Percentiles rank a stretch among this genome's conserved stretches.
Evolutionary conservation across 30 jellyfish, hydroid and myxozoan species (phyloP).

Genomic region (Chrysaora quinquecirrha): DNA sequence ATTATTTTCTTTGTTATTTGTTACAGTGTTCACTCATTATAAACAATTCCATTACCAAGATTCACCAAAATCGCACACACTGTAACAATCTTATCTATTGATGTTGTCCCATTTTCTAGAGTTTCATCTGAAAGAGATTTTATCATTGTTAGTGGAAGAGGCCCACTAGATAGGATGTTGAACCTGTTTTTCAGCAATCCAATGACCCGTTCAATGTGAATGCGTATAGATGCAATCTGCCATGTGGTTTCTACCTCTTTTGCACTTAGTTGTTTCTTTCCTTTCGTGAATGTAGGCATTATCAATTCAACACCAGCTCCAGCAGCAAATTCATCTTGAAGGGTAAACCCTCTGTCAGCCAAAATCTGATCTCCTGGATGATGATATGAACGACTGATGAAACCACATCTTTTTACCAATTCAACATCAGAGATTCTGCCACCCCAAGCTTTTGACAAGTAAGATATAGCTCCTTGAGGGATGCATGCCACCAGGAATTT

Average conservation of each 20-base stretch:
- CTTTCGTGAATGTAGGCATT: slow-evolving; percentile 17
- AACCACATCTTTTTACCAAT: slow-evolving; percentile 7
- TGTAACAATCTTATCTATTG: not conserved
- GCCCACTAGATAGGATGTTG: slow-evolving; percentile 3
- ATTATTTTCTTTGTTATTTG: not conserved
- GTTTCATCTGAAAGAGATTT: too few species aligned
- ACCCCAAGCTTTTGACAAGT: slow-evolving; percentile 13
- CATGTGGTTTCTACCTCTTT: too few species aligned
- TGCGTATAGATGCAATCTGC: slow-evolving; percentile 20
- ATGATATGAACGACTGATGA: slow-evolving; percentile 20
- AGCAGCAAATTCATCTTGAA: too few species aligned
- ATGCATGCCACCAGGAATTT: too few species aligned
- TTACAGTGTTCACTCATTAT: slow-evolving; percentile 4
- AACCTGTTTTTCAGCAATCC: too few species aligned
- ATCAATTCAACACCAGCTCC: slow-evolving; percentile 8
- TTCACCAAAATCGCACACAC: not conserved
- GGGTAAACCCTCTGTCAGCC: slow-evolving; percentile 10
- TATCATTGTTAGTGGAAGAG: slow-evolving; percentile 3
- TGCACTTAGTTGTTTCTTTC: too few species aligned
- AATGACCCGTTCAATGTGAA: slow-evolving; percentile 17
- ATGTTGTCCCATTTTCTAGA: slow-evolving; percentile 5
- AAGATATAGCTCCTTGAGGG: too few species aligned
- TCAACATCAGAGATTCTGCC: slow-evolving; percentile 4
- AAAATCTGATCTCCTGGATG: slow-evolving; percentile 30
- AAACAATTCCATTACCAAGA: slow-evolving; percentile 31